A percentile compares a stretch with the other conserved stretches of the same genome.
phyloP scores from a whole-genome alignment of 2,888 invertebrate genomes.

The Coelinius sp. region DNA sequence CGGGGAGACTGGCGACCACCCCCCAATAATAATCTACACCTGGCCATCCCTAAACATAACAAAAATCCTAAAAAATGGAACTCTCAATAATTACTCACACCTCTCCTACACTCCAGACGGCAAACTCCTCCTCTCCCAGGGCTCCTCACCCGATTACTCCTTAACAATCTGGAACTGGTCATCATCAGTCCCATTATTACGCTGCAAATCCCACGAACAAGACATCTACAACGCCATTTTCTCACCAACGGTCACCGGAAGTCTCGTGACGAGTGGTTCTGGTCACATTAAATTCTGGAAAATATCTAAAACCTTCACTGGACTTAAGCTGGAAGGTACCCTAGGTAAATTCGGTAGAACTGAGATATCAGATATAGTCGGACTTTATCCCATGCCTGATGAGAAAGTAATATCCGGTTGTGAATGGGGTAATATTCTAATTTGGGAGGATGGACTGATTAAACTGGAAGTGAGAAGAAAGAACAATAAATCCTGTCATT shows the following conservation, averaged over 20 bases:
- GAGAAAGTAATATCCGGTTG: conserved; percentile 91
- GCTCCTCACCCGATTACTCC: conserved; percentile 88
- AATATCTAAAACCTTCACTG: conserved; percentile 92
- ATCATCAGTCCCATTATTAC: conserved; percentile 80
- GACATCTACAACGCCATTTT: conserved; percentile 86
- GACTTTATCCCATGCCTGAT: conserved; percentile 88
- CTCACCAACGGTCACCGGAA: conserved; percentile 84
- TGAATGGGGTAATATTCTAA: conserved; percentile 91
- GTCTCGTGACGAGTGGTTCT: conserved; percentile 82
- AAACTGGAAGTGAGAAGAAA: conserved; percentile 86
- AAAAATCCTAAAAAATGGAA: conserved; percentile 83
- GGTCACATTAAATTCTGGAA: conserved; percentile 94
- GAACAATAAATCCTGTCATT: conserved; percentile 82
- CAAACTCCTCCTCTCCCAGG: conserved; percentile 84
- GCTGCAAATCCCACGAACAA: conserved; percentile 87
- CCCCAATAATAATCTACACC: conserved; percentile 85
- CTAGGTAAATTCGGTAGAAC: conserved; percentile 94
- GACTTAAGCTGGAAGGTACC: conserved; percentile 89
- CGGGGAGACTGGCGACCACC: conserved; percentile 84
- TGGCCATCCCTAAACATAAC: conserved; percentile 86
- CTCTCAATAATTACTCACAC: conserved; percentile 80
- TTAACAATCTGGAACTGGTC: conserved; percentile 93
- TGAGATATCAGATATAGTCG: conserved; percentile 90
- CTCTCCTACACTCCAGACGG: conserved; percentile 87
- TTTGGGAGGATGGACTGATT: conserved; percentile 93